Base-by-base conservation (phyloP, 2,113 vertebrate species). In the Leptodactylus fuscus region DNA sequence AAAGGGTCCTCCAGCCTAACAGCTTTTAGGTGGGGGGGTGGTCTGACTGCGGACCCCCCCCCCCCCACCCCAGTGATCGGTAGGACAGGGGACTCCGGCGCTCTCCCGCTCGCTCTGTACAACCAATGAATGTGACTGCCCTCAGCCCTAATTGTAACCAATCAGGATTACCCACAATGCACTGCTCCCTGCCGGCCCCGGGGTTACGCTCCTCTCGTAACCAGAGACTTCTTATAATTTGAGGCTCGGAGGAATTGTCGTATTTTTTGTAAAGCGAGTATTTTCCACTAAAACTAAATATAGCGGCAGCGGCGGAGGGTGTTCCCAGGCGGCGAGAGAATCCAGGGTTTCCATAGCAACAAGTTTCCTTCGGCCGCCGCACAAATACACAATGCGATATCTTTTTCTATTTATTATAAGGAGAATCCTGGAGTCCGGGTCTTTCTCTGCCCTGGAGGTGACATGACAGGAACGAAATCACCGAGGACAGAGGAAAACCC, bases 341-440 rank as follows among this genome's bases (percentile, higher is more conserved):
- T 80, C n/a, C 48, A 29, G 22, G 62, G 83, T 85, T 70, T 79
- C 83, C 75, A 79, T 85, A 80, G 83, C 75, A 85, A 85, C 83
- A 13, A 9, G 22, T 70, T 85, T 77, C 55, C 36, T 53, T 4
- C 29, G n/a, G 20, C 55, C 36, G 11, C 83, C 13, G 34, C 69
- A 75, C 71, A 67, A 84, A 77, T 77, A 84, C 18, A 71, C 12
- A 76, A 51, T 32, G 12, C 27, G 29, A 75, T 75, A 3, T 8
- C n/a, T n/a, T n/a, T n/a, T n/a, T 34, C 44, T 20, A 32, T 49
- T 29, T 34, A 36, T 36, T 76, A 51, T 32, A 24, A 41, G 32
- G 76, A 38, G 51, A 79, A 79, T 79, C 51, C 76, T 0, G n/a
- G 0, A 2, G 9, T 0, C 8, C 44, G 41, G 71, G 41, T 16